Evolutionary conservation across 2,888 invertebrate species (phyloP).

Genomic region (Xanthia togata): DNA sequence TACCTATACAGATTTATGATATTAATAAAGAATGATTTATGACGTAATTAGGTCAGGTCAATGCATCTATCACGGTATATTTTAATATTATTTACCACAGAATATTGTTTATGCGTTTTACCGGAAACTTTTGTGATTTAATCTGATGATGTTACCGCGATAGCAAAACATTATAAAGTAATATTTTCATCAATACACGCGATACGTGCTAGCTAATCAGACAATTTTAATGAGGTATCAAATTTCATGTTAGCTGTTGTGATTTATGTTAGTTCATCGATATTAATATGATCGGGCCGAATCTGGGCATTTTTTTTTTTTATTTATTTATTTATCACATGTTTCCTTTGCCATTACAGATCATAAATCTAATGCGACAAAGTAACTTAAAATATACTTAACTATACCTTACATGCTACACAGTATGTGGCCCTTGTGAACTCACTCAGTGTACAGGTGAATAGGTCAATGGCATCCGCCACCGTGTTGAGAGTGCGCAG

Average conservation of each 20-base stretch:
- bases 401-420: too few relatives aligned
- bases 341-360: too few relatives aligned
- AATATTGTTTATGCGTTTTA: conserved; percentile 24
- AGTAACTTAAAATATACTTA: too few relatives aligned
- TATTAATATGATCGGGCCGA: background rate
- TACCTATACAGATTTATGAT: conserved; percentile 52
- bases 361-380: too few relatives aligned
- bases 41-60: conserved; percentile 41
- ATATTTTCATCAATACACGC: background rate
- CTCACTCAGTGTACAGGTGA: too few relatives aligned
- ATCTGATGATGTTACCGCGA: conserved; percentile 1
- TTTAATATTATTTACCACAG: conserved; percentile 15
- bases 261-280: background rate
- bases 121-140: background rate
- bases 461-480: too few relatives aligned
- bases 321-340: too few relatives aligned
- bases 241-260: background rate
- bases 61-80: conserved; percentile 19
- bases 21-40: conserved; percentile 54
- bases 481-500: too few relatives aligned
- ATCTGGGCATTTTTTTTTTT: background rate
- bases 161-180: background rate
- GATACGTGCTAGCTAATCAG: background rate
- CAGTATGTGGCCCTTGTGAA: too few relatives aligned
- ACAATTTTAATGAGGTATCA: background rate